phyloP scores from a whole-genome alignment of 2,888 invertebrate species.

The Sarcophaga carnaria region DNA sequence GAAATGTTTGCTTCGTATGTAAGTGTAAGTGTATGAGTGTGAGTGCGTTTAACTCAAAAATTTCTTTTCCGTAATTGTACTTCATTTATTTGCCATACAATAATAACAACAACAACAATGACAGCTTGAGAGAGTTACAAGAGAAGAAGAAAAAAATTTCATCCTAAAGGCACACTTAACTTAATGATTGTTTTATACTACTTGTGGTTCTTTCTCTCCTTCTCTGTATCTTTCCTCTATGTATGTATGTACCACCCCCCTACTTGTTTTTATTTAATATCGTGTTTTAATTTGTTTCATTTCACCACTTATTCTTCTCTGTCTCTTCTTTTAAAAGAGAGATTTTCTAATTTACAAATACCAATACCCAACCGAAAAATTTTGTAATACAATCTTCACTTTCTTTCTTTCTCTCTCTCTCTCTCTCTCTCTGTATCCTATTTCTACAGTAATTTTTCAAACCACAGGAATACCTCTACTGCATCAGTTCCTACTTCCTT shows the following conservation, averaged over 20 bases:
- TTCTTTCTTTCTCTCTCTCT: neutral
- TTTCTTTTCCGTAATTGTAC: slow-evolving; percentile 40
- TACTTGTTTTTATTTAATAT: neutral
- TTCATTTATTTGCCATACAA: slow-evolving; percentile 46
- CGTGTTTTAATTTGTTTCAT: slow-evolving; percentile 7
- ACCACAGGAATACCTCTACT: too few species aligned
- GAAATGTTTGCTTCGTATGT: too few species aligned
- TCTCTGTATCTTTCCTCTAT: neutral
- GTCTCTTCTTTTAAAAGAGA: neutral
- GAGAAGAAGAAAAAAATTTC: slow-evolving; percentile 27
- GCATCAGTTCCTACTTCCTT: too few species aligned
- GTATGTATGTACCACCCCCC: too few species aligned
- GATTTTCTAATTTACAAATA: slow-evolving; percentile 19
- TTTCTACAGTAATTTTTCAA: too few species aligned
- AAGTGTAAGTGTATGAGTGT: too few species aligned
- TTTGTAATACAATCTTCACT: neutral
- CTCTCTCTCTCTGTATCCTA: too few species aligned
- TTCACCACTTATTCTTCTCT: neutral
- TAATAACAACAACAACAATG: neutral
- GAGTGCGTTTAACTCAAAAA: slow-evolving; percentile 16
- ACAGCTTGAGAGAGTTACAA: neutral
- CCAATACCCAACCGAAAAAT: neutral
- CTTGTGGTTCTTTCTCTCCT: slow-evolving; percentile 32
- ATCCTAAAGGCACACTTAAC: slow-evolving; percentile 51
- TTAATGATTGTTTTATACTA: slow-evolving; percentile 46